phyloP scores from a whole-genome alignment of 2,888 invertebrate genomes.

The Nesidiocoris tenuis region DNA sequence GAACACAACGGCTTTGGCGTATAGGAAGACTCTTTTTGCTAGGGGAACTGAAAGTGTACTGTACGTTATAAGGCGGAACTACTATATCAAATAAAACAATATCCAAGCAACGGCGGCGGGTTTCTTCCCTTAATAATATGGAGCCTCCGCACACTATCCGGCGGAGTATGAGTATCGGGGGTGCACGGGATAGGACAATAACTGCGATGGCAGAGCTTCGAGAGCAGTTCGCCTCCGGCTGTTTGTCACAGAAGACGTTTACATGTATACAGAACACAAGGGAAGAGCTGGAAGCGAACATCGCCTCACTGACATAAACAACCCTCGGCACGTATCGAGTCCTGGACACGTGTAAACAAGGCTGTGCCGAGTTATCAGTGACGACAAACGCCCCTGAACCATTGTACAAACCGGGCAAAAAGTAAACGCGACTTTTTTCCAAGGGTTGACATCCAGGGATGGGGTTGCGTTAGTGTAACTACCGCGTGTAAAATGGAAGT shows the following conservation, averaged over 20 bases:
- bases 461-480: neutral
- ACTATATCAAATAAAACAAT: constrained; percentile 37
- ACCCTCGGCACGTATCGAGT: neutral
- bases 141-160: neutral
- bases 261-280: constrained; percentile 6
- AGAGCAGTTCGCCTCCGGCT: constrained; percentile 1
- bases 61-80: constrained; percentile 11
- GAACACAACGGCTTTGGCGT: neutral
- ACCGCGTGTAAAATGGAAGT: too few relatives aligned
- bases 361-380: neutral
- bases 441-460: neutral
- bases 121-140: constrained; percentile 9
- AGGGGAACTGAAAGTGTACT: neutral
- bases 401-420: neutral
- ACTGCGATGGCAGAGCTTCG: neutral
- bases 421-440: neutral
- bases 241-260: constrained; percentile 33
- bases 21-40: neutral
- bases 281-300: neutral
- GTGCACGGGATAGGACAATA: constrained; percentile 26
- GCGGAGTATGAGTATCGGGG: neutral
- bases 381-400: neutral
- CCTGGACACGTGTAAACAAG: neutral
- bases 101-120: constrained; percentile 4
- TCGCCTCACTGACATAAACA: neutral